Conservation (phyloP, 1,140 invertebrate species). For the Drosophila orena region DNA sequence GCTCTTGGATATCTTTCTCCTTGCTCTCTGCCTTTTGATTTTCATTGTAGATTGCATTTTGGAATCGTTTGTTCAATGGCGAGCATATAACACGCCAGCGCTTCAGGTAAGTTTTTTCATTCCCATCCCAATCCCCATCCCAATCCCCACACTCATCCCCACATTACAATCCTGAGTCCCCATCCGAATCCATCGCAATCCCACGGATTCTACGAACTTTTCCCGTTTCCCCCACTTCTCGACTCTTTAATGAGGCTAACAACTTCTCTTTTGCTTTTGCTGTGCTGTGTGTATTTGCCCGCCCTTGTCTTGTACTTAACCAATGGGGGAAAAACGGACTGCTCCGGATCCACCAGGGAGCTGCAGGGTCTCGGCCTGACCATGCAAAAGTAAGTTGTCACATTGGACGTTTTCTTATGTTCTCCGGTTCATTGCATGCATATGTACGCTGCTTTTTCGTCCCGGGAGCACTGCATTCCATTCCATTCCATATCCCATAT, state of each 20-base stretch:
- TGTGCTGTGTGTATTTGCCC: constrained; percentile 38
- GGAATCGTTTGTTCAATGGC: constrained; percentile 84
- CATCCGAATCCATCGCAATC: not conserved
- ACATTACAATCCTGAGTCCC: not conserved
- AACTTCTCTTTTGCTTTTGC: constrained; percentile 50
- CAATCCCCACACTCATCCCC: not conserved
- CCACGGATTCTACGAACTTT: not conserved
- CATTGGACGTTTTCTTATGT: constrained; percentile 58
- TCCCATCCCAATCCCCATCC: not conserved
- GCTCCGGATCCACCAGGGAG: constrained; percentile 48
- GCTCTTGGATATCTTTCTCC: constrained; percentile 22
- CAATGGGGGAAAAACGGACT: constrained; percentile 44
- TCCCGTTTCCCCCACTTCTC: constrained; percentile 13
- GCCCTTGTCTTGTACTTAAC: constrained; percentile 76
- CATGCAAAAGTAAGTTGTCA: constrained; percentile 74
- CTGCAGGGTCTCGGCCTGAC: constrained; percentile 71
- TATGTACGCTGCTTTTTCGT: constrained; percentile 3
- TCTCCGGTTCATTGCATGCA: constrained; percentile 34
- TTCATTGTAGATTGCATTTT: constrained; percentile 81
- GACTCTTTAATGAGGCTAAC: constrained; percentile 67
- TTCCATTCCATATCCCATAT: not conserved
- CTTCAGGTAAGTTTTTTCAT: constrained; percentile 72
- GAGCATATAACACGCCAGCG: constrained; percentile 73
- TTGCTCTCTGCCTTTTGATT: constrained; percentile 48
- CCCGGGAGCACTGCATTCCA: constrained; percentile 29